phyloP scores from a whole-genome alignment of 2,888 invertebrate genomes.

The Xylocampa areola region DNA sequence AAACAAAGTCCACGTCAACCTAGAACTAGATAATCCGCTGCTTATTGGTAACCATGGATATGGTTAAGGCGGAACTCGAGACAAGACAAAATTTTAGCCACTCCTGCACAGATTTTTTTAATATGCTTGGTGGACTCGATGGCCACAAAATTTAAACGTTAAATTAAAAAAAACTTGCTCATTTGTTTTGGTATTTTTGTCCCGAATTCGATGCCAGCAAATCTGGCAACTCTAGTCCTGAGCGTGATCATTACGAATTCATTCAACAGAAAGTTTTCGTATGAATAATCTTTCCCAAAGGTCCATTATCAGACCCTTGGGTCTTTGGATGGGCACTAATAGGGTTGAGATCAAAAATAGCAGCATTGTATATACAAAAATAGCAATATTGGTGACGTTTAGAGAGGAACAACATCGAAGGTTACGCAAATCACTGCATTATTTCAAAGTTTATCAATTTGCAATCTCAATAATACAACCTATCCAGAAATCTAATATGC shows the following conservation, averaged over 20 bases:
- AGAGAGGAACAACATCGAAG: constrained; percentile 47
- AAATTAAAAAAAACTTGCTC: too few species aligned
- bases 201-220: too few species aligned
- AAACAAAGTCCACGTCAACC: too few species aligned
- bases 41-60: too few species aligned
- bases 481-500: constrained; percentile 55
- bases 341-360: constrained; percentile 23
- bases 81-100: too few species aligned
- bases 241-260: constrained; percentile 16
- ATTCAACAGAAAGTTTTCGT: constrained; percentile 4
- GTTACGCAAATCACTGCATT: constrained; percentile 46
- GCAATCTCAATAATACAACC: constrained; percentile 50
- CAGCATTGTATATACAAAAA: constrained; percentile 24
- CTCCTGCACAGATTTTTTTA: too few species aligned
- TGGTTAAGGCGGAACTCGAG: too few species aligned
- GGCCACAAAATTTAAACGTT: too few species aligned
- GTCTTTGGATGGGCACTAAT: constrained; percentile 11
- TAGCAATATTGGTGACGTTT: constrained; percentile 23
- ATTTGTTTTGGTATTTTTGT: too few species aligned
- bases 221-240: too few species aligned
- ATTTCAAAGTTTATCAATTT: constrained; percentile 51
- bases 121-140: too few species aligned
- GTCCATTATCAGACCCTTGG: constrained; percentile 15
- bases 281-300: constrained; percentile 4
- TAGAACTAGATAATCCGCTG: too few species aligned